A percentile compares a stretch with the other conserved stretches of the same genome.
Conservation (phyloP, 2,797 vertebrate genomes). For the Petrocephalus schoutedeni region DNA sequence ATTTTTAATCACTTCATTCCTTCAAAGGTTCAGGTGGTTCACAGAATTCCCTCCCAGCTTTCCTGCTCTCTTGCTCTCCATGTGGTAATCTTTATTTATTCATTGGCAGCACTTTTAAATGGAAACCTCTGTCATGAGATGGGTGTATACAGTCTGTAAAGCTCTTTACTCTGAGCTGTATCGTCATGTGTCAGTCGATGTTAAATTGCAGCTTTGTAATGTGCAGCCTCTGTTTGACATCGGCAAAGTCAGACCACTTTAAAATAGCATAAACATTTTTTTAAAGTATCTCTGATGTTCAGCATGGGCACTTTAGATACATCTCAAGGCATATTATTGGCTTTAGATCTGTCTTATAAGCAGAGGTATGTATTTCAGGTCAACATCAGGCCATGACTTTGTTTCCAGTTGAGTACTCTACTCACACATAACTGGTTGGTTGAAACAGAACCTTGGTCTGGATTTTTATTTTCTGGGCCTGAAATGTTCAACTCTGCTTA, state of each 20-base stretch:
- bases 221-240: neutral
- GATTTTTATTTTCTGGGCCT: no score
- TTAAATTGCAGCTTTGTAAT: neutral
- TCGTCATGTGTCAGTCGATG: neutral
- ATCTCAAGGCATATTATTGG: neutral
- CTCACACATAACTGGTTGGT: neutral
- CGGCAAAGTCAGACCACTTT: neutral
- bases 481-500: no score
- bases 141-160: neutral
- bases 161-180: neutral
- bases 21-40: neutral
- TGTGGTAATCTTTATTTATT: neutral
- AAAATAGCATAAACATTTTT: neutral
- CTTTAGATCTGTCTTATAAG: no score
- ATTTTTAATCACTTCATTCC: neutral
- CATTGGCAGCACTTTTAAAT: neutral
- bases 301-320: neutral
- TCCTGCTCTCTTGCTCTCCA: neutral
- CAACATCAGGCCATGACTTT: neutral
- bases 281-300: neutral
- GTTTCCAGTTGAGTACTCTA: neutral
- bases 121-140: neutral
- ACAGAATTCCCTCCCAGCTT: neutral
- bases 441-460: neutral
- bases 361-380: neutral